A percentile compares a stretch with the other conserved stretches of the same genome.
phyloP scores from a whole-genome alignment of 2,797 vertebrate species.

The Danio jaintianensis region DNA sequence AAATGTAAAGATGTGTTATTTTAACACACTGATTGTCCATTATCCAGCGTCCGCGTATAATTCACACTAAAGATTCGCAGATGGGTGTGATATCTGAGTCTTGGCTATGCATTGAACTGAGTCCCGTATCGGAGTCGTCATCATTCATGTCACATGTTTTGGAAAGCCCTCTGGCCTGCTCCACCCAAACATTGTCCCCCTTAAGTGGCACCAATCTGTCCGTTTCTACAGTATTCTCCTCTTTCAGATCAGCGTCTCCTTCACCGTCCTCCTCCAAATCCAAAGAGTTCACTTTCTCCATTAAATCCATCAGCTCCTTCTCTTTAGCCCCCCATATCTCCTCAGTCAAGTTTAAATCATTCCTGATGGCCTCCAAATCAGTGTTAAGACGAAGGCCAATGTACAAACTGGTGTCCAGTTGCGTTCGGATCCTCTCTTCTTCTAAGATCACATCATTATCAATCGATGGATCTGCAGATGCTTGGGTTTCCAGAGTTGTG shows the following conservation, averaged over 20 bases:
- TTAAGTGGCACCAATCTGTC: slow-evolving; percentile 59
- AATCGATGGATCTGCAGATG: slow-evolving; percentile 64
- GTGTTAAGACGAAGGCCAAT: slow-evolving; percentile 91
- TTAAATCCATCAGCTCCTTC: slow-evolving; percentile 84
- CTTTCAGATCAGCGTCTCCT: slow-evolving; percentile 23
- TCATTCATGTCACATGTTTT: slow-evolving; percentile 85
- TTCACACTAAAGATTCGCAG: slow-evolving; percentile 92
- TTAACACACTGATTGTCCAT: neutral
- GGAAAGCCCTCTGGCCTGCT: slow-evolving; percentile 80
- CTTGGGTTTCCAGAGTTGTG: neutral
- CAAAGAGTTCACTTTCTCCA: slow-evolving; percentile 83
- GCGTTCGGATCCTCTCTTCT: slow-evolving; percentile 87
- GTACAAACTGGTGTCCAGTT: slow-evolving; percentile 93
- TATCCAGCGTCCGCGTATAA: neutral
- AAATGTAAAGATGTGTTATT: neutral
- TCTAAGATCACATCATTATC: slow-evolving; percentile 81
- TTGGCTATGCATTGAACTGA: slow-evolving; percentile 99
- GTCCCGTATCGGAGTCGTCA: slow-evolving; percentile 96
- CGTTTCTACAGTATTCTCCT: slow-evolving; percentile 55
- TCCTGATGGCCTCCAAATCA: slow-evolving; percentile 85
- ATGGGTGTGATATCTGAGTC: slow-evolving; percentile 92
- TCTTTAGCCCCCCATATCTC: slow-evolving; percentile 86
- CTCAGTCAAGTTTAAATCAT: slow-evolving; percentile 85
- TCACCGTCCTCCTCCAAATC: slow-evolving; percentile 70
- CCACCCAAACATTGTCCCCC: slow-evolving; percentile 79